Evolutionary conservation across 2,888 invertebrate species (phyloP), one percentile per base, ranked within the genome.

Genomic region (Torymus texanus): DNA sequence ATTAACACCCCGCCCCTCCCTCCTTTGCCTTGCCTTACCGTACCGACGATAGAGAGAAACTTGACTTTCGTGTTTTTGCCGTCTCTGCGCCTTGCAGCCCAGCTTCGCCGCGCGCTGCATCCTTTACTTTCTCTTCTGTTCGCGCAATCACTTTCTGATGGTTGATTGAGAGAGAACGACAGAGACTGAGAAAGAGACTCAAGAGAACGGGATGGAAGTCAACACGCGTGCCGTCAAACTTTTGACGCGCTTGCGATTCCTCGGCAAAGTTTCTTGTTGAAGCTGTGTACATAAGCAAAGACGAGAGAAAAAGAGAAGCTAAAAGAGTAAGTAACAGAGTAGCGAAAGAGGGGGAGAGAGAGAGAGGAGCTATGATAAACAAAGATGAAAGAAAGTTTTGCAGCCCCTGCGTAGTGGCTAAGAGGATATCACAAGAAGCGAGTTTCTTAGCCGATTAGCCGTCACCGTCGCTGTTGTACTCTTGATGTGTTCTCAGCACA

Each of bases 1-100:
- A 90, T 90, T 90, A 90, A 88, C 90, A 88, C 88, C 85, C 87
- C 87, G 88, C 86, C 81, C 84, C 78, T 59, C 56, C 21, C 63
- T 81, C 65, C 77, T 79, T 80, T 74, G 41, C 61, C 55, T 24
- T 53, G 50, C 51, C 14, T 65, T 61, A 61, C 61, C 51, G 18
- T 81, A 21, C 29, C 55, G 21, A 4, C 4, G 58, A 61, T 59
- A 61, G 67, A 72, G 66, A 66, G 75, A 66, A 59, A 58, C 58
- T 58, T 66, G 41, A 14, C 59, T 62, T 14, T 63, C 10, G 29
- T 53, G 58, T 18, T 1, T 74, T 65, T 74, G 24, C 67, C 24
- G n/a, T 71, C 70, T 13, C 63, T 51, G 29, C 51, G 29, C 41
- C 21, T 29, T 50, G 29, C 41, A 24, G 58, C 70, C 70, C 5